phyloP scores from a whole-genome alignment of 2,113 vertebrate genomes.

The Osmerus mordax region DNA sequence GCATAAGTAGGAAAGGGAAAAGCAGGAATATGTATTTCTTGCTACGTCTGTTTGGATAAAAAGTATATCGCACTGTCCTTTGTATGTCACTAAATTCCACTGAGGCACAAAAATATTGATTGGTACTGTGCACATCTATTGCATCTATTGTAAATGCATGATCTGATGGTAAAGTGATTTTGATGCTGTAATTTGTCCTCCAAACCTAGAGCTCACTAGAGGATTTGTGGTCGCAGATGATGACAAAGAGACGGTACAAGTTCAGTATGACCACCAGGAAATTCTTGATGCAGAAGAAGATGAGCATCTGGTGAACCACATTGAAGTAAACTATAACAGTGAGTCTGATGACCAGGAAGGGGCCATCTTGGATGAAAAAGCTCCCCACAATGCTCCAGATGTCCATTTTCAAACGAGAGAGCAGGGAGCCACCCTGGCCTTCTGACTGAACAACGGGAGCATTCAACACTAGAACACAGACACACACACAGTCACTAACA shows the following conservation, averaged over 20 bases:
- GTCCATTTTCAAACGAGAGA: conserved; percentile 76
- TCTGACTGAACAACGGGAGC: conserved; percentile 23
- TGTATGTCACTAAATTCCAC: no score
- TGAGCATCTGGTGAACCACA: conserved; percentile 89
- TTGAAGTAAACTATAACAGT: conserved; percentile 77
- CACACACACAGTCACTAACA: neutral
- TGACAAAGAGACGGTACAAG: conserved; percentile 80
- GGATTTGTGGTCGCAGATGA: conserved; percentile 21
- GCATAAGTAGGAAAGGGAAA: no score
- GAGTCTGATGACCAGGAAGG: conserved; percentile 85
- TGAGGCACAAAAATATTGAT: no score
- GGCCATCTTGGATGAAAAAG: conserved; percentile 91
- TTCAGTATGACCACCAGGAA: conserved; percentile 85
- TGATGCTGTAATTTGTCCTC: no score
- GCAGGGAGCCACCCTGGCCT: conserved; percentile 53
- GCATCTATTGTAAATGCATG: no score
- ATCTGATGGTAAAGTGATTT: no score
- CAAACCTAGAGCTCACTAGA: neutral
- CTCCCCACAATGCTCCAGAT: conserved; percentile 86
- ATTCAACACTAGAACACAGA: conserved; percentile 73
- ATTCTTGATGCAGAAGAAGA: conserved; percentile 93
- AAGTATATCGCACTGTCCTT: no score
- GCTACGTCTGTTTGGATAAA: no score
- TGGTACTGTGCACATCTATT: no score
- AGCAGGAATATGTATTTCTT: no score